Base-by-base conservation (phyloP, 2,888 invertebrate species). In the Drosophila paranaensis region DNA sequence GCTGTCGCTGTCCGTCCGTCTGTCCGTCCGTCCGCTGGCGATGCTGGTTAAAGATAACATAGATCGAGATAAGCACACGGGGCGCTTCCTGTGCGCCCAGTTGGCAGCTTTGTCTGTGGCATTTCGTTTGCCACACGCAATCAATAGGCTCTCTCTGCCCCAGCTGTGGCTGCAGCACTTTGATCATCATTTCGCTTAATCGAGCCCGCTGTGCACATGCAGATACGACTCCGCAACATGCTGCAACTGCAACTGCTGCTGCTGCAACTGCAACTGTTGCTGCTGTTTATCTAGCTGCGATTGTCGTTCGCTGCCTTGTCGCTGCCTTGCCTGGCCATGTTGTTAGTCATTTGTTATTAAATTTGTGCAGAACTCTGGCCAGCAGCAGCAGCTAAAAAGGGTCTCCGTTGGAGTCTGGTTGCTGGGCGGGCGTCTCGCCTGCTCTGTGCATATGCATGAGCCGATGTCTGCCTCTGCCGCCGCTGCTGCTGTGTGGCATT, bases 291-390 rank as follows among this genome's bases (percentile, higher is more conserved):
- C 83, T 83, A 76, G 83, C 72, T 80, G 66, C 84, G 71, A 78
- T 73, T 85, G 85, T 88, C 71, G 77, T 60, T 72, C 63, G 58
- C 35, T 63, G 69, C 60, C 60, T 75, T 79, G 62, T 55, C 46
- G 70, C 63, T 71, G 76, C 56, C 82, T 68, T 65, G 76, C 65
- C 37, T 68, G 79, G 65, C 79, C 79, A 81, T 84, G 89, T 84
- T 84, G 84, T 84, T 84, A 89, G 84, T 84, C 84, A 85, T 85
- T 85, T 85, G 89, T 85, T 85, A 85, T 83, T 88, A 89, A 84
- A 84, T 77, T 79, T 77, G 81, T 70, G 79, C 70, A 64, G 51
- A 63, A 46, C 39, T 58, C 40, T 50, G 66, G 54, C 37, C 42
- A 16, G 10, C 40, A n/a, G 9, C 48, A 61, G 48, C 66, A 61